Evolutionary conservation across 2,113 vertebrate species (phyloP), one percentile per base, ranked within the genome.

Genomic region (Stigmatopora nigra): DNA sequence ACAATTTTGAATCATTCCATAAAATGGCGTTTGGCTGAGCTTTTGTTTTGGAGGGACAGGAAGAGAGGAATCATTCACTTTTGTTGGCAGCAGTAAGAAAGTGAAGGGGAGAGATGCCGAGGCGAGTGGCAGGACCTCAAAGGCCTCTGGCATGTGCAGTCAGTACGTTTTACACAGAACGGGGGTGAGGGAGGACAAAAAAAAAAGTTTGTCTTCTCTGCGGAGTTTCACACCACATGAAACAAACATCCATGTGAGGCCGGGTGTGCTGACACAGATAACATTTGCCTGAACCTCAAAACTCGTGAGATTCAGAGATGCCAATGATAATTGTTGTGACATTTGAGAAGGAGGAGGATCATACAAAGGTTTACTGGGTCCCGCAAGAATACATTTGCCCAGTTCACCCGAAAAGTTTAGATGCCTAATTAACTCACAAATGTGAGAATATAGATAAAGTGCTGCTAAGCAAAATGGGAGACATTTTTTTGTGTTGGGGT

Each of bases 111-210:
- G 70, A 66, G 79, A 77, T 63, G 73, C 79, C 71, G 79, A 83
- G 82, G 70, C 64, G 73, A 86, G 78, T 82, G 82, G 84, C 81
- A 82, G 78, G 70, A 80, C 75, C 84, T 85, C 79, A 86, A 85
- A 86, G 82, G 63, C 71, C 75, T 78, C 68, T 47, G 38, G 72
- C 69, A 73, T 57, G 48, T 46, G 66, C 72, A 79, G 80, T 73
- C 82, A 75, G 61, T 35, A 66, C 78, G 73, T 67, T 67, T 22
- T 17, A 45, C n/a, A 44, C 59, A 61, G 75, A 68, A 68, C 56
- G 66, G 14, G 22, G 25, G 25, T 1, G 25, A 31, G 22, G 25
- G 25, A 3, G 25, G 3, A 31, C 1, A 31, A 31, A 66, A 65
- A 65, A 67, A 57, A 80, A 79, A 69, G 71, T 77, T 74, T 67